Evolutionary conservation across 2,797 vertebrate genomes (phyloP), one percentile per base, ranked within the genome.

Genomic region (Holocentrus rufus): DNA sequence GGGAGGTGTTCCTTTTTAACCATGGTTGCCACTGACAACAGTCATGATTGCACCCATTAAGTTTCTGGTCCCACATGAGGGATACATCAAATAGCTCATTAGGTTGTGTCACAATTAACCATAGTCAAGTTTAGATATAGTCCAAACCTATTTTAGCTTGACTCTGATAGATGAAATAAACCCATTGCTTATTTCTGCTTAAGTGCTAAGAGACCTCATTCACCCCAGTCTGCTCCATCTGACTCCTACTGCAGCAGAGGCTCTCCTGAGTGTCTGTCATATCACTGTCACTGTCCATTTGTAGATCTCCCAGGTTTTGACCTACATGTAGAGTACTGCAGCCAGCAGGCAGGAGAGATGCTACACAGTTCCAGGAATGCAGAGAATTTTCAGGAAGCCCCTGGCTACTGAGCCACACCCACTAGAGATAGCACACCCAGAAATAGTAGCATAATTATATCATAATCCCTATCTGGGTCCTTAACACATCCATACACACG

Each of bases 381-480:
- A 84, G 89, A 88, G 74, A 83, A 88, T 86, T 82, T 58, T 67
- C 60, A 88, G 72, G 79, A 77, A 85, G 82, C 86, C 80, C 74
- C 81, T 84, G 88, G 88, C 80, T 74, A 84, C 27, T 70, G 55
- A 44, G 78, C 77, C 69, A 65, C 85, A 77, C 80, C 86, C 73
- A 75, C 81, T 67, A 71, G 31, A 74, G 66, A 71, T 14, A 73
- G 46, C n/a, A 25, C 69, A 22, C n/a, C n/a, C n/a, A 53, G 14
- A 44, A 31, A 31, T 44, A 4, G 42, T 44, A 15, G 42, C 52
- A 54, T 46, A 63, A 79, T 83, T 65, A 47, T 36, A 39, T 22
- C 55, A 3, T 65, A 65, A 80, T 83, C 46, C 67, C 54, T 74
- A 20, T 57, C 44, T 54, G 9, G 2, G 64, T 64, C 47, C 20